phyloP scores from a whole-genome alignment of 1,140 invertebrate species.

The Argopecten irradians region DNA sequence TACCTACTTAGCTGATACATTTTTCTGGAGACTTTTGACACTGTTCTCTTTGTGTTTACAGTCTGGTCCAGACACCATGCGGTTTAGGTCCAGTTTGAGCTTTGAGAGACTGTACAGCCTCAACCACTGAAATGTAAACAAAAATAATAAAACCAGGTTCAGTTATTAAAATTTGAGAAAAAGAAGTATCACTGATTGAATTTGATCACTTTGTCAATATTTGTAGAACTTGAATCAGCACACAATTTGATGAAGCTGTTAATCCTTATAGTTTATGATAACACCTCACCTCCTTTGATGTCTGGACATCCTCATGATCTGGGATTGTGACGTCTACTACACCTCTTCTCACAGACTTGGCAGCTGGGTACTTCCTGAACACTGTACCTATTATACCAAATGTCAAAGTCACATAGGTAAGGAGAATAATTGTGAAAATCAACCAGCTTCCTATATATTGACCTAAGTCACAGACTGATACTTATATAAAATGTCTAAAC shows the following conservation, averaged over 20 bases:
- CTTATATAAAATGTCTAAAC: too few relatives aligned
- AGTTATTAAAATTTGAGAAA: too few relatives aligned
- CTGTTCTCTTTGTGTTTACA: conserved; percentile 74
- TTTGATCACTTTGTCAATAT: too few relatives aligned
- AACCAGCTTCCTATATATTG: too few relatives aligned
- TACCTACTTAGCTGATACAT: conserved; percentile 75
- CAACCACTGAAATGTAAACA: conserved; percentile 72
- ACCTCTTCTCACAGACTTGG: conserved; percentile 69
- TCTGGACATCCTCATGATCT: conserved; percentile 72
- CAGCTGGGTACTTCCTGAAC: conserved; percentile 67
- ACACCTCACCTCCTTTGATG: conserved; percentile 73
- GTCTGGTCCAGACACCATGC: conserved; percentile 75
- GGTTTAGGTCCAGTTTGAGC: conserved; percentile 75
- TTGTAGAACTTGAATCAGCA: too few relatives aligned
- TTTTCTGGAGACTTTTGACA: conserved; percentile 73
- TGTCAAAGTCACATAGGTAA: too few relatives aligned
- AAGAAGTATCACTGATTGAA: too few relatives aligned
- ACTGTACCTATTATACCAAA: conserved; percentile 61
- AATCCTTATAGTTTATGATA: too few relatives aligned
- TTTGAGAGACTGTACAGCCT: conserved; percentile 73
- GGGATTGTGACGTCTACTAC: conserved; percentile 67
- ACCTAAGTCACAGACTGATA: too few relatives aligned
- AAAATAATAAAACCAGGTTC: background rate
- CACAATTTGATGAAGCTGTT: too few relatives aligned
- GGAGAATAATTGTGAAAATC: too few relatives aligned